phyloP scores from a whole-genome alignment of 2,797 vertebrate species.

The Falco cherrug region DNA sequence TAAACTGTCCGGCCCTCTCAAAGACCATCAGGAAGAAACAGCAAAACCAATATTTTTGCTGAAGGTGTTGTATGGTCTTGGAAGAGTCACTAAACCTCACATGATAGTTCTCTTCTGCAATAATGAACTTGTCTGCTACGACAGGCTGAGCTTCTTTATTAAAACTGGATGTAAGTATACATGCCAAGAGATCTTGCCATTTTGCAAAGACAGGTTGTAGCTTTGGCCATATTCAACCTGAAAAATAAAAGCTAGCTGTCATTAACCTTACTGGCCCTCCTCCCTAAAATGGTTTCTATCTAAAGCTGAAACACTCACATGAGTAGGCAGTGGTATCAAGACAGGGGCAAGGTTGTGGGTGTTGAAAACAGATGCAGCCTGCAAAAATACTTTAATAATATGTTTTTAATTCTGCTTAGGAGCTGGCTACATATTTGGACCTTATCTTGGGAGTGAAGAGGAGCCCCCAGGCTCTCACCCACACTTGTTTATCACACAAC shows the following conservation, averaged over 20 bases:
- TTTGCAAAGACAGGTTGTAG: not conserved
- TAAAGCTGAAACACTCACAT: not conserved
- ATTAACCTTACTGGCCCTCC: not conserved
- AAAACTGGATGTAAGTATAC: not conserved
- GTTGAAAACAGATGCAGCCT: conserved; percentile 47
- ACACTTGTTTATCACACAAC: not conserved
- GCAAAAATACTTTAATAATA: conserved; percentile 33
- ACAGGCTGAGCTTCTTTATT: not conserved
- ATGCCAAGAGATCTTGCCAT: not conserved
- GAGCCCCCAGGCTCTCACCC: conserved; percentile 25
- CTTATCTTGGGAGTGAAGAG: not conserved
- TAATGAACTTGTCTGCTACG: not conserved
- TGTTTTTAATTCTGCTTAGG: not conserved
- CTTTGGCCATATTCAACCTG: not conserved
- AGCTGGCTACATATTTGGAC: not conserved
- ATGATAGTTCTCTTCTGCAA: not conserved
- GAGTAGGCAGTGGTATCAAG: conserved; percentile 21
- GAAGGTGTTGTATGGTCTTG: not conserved
- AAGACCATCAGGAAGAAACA: not conserved
- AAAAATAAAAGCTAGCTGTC: not conserved
- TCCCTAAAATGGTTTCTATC: not conserved
- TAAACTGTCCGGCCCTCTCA: not conserved
- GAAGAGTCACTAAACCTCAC: not conserved
- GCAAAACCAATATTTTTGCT: not conserved
- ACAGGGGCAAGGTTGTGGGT: conserved; percentile 33